Evolutionary conservation across 2,113 vertebrate species (phyloP), one percentile per base, ranked within the genome.

Genomic region (Bubo bubo): DNA sequence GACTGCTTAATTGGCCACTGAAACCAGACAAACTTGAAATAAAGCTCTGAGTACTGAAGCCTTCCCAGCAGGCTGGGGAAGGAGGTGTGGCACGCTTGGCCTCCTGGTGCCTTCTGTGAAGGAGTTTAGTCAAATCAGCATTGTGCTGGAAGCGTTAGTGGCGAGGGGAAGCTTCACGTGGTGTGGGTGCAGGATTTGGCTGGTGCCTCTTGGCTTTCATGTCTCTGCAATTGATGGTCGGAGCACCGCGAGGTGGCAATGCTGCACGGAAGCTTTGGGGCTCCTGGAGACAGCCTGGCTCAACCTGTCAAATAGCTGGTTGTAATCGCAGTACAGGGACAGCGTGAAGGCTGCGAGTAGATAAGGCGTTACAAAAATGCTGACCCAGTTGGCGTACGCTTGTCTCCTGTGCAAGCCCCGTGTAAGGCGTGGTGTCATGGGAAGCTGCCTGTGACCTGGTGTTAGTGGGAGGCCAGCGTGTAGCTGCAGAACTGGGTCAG

Each of bases 1-100:
- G 53, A 9, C 84, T 91, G 66, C 77, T 94, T 95, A 94, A 94
- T 90, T 88, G 56, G 70, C 62, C 41, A 56, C 2, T 56, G 90
- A 91, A 96, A 96, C 96, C 67, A 89, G 96, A 90, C 81, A 41
- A 79, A 79, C 96, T 73, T 53, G 95, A 96, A 94, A 76, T 11
- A 21, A 82, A 30, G 58, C 85, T 88, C 23, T 0, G 0, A 53
- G 84, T 34, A 41, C 60, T 0, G 3, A 94, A 95, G 60, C 67
- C 56, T 95, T 90, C 82, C 62, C 6, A 4, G 47, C 60, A 41
- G 81, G 90, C 79, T 67, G 63, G 47, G 75, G 50, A 83, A 20
- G 76, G 72, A 47, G 68, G 66, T 47, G 64, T 1, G 4, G 45
- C 91, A 63, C 5, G 2, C 66, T 92, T 0, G 0, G 66, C 73